phyloP scores from a whole-genome alignment of 35 echinoderm and acorn worm genomes.

The Holothuria glaberrima region DNA sequence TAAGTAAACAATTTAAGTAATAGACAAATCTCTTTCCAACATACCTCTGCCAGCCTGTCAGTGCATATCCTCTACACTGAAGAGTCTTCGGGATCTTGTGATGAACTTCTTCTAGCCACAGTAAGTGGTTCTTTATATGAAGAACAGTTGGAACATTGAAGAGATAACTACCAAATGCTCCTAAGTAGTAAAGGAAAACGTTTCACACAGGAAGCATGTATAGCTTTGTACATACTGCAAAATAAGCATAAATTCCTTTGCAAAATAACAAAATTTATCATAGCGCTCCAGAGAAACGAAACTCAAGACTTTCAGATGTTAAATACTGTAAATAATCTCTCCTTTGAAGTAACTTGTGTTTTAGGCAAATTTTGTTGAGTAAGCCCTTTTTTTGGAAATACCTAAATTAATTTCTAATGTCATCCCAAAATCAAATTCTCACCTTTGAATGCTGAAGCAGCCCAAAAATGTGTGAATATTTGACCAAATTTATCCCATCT shows the following conservation, averaged over 20 bases:
- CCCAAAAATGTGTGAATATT: conserved; percentile 77
- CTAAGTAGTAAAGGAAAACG: conserved; percentile 40
- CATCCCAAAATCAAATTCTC: background rate
- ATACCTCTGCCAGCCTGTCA: conserved; percentile 95
- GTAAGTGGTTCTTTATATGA: conserved; percentile 82
- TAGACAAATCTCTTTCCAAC: background rate
- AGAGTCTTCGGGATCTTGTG: conserved; percentile 54
- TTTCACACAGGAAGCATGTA: background rate
- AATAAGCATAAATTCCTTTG: too few relatives aligned
- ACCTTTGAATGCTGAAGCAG: conserved; percentile 92
- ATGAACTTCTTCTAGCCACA: conserved; percentile 71
- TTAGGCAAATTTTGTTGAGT: too few relatives aligned
- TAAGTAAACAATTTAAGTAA: too few relatives aligned
- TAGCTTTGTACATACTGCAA: too few relatives aligned
- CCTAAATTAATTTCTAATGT: too few relatives aligned
- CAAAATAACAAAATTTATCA: too few relatives aligned
- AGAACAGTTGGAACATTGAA: conserved; percentile 56
- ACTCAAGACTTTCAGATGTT: too few relatives aligned
- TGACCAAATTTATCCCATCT: conserved; percentile 64
- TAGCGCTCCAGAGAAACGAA: too few relatives aligned
- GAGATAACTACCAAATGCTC: conserved; percentile 74
- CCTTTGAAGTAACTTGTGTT: too few relatives aligned
- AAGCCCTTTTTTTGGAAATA: too few relatives aligned
- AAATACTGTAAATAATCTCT: too few relatives aligned
- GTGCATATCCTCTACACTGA: conserved; percentile 64